Base-by-base conservation (phyloP, 2,888 invertebrate genomes). In the Erebia palarica region DNA sequence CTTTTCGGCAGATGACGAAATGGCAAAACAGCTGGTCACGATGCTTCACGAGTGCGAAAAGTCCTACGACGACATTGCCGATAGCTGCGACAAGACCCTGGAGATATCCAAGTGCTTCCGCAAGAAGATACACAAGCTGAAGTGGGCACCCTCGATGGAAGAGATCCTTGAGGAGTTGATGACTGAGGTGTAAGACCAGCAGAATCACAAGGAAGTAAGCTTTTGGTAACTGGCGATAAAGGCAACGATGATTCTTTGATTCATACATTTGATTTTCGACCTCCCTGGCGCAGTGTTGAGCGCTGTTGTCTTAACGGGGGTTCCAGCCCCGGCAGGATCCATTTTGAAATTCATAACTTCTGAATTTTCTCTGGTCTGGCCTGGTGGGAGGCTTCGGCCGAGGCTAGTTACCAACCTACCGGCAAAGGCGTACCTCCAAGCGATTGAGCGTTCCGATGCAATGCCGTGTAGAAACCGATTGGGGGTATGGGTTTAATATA, bases 101-200 rank as follows among this genome's bases (percentile, higher is more conserved):
- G 89, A 90, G 76, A 78, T 86, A 1, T 80, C 89, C 73, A 91
- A 90, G 77, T 92, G 92, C 77, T 92, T 92, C 86, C 84, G 87
- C 0, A 80, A 81, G 58, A 88, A 87, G 79, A 89, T 92, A 5
- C 90, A 91, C 70, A 82, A 83, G 64, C 85, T 92, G 18, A 86
- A 91, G 68, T 92, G 92, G 92, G 90, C 91, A 0, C 92, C 92
- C 0, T 81, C 81, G 72, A 87, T 92, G 85, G 87, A 90, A 65
- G 80, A 83, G 8, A 66, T 88, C 1, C 78, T 92, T 2, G 89
- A 85, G 58, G 92, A 92, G 75, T 65, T 92, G 55, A 83, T 92
- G 85, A 79, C 82, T 4, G 86, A 83, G 13, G 73, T 84, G 0
- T 83, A 82, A 8, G 5, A 47, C 10, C 14, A 68, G 5, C 3